These are phyloP conservation scores for Doris montereyensis DNA, from an alignment of 2,888 invertebrate species.

Conservation along the genomic window DNA sequence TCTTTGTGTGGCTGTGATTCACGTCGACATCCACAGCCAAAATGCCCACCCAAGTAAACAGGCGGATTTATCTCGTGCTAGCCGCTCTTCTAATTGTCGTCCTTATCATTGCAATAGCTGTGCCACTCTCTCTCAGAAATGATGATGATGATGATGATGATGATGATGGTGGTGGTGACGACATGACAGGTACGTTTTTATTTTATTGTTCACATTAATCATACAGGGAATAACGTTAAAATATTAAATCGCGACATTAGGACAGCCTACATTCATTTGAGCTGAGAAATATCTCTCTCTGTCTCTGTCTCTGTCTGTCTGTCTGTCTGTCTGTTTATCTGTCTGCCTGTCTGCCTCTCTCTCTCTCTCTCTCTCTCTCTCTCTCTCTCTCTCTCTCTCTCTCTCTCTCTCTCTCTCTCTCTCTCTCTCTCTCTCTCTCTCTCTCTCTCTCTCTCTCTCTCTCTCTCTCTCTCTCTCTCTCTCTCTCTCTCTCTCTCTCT, in stretches of 20 bases:
- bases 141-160: background rate
- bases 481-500: conserved; percentile 19
- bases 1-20: too few relatives aligned
- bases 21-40: background rate
- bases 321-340: background rate
- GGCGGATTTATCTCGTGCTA: background rate
- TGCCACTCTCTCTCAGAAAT: conserved; percentile 18
- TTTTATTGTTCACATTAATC: too few relatives aligned
- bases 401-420: too few relatives aligned
- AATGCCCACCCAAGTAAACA: background rate
- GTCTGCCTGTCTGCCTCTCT: too few relatives aligned
- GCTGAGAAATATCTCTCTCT: too few relatives aligned
- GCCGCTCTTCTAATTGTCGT: conserved; percentile 1
- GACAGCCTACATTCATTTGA: too few relatives aligned
- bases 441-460: conserved; percentile 27
- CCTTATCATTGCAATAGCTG: conserved; percentile 26
- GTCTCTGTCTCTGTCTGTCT: too few relatives aligned
- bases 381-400: background rate
- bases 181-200: too few relatives aligned
- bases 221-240: too few relatives aligned
- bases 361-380: background rate
- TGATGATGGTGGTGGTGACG: too few relatives aligned
- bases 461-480: conserved; percentile 31
- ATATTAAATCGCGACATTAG: too few relatives aligned
- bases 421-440: too few relatives aligned